Conservation (phyloP, 2,113 vertebrate species). For the Dipodomys spectabilis region DNA sequence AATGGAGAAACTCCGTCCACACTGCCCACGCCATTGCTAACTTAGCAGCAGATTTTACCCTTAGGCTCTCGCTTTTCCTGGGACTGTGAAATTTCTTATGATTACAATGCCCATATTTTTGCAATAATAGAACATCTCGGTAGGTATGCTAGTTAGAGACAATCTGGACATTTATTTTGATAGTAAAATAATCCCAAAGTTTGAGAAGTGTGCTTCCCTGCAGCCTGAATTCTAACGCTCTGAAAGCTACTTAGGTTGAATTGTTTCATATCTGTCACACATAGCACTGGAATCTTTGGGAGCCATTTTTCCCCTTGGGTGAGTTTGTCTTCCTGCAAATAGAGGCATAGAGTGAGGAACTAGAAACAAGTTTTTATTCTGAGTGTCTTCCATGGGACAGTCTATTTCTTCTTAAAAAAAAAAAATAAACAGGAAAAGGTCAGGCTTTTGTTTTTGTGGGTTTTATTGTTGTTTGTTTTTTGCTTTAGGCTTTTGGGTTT, state of each 20-base stretch:
- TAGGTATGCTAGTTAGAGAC: neutral
- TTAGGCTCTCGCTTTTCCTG: neutral
- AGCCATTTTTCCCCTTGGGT: neutral
- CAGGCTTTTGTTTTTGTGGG: too few relatives aligned
- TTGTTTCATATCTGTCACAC: neutral
- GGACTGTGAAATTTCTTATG: neutral
- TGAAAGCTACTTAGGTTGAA: neutral
- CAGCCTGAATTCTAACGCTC: neutral
- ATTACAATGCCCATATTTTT: neutral
- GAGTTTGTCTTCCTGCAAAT: neutral
- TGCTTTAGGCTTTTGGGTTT: neutral
- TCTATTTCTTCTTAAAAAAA: neutral
- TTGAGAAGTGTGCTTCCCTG: neutral
- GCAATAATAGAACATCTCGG: neutral
- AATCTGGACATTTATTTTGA: slow-evolving; percentile 8
- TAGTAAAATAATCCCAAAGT: neutral
- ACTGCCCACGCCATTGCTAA: neutral
- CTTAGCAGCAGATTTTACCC: neutral
- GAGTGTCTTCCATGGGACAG: neutral
- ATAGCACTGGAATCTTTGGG: neutral
- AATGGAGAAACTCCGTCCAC: too few relatives aligned
- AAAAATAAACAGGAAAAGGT: too few relatives aligned
- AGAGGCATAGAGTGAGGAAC: neutral
- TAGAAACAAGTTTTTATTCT: too few relatives aligned
- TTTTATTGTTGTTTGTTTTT: too few relatives aligned